phyloP scores from a whole-genome alignment of 2,113 vertebrate species.

The Suncus etruscus region DNA sequence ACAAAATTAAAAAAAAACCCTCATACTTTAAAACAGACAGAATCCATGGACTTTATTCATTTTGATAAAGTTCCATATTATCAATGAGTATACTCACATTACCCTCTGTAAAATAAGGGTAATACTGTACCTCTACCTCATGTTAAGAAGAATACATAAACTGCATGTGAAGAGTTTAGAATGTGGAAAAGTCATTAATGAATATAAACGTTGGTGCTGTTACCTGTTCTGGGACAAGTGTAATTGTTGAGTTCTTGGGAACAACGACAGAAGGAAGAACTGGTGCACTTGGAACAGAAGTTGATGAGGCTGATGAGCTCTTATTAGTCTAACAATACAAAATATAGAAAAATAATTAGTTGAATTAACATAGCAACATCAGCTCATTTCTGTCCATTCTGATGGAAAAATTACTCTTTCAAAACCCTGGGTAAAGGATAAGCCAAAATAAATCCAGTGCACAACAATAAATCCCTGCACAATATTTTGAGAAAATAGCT shows the following conservation, averaged over 20 bases:
- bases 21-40: not conserved
- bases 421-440: not conserved
- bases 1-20: too few species aligned
- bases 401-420: not conserved
- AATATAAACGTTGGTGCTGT: not conserved
- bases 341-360: conserved; percentile 56
- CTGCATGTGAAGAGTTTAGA: not conserved
- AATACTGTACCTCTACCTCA: not conserved
- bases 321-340: conserved; percentile 58
- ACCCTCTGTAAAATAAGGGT: not conserved
- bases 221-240: conserved; percentile 88
- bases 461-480: too few species aligned
- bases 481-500: not conserved
- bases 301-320: conserved; percentile 46
- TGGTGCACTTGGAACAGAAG: conserved; percentile 72
- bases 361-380: not conserved
- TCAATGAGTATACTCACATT: not conserved
- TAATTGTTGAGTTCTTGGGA: conserved; percentile 70
- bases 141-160: conserved; percentile 22
- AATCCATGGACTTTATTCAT: not conserved
- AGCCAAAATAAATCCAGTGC: not conserved
- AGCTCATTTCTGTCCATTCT: not conserved
- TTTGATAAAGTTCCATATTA: not conserved
- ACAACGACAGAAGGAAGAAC: conserved; percentile 71
- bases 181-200: not conserved